Conservation (phyloP, 2,888 invertebrate species). For the Lordiphosa andalusiaca region DNA sequence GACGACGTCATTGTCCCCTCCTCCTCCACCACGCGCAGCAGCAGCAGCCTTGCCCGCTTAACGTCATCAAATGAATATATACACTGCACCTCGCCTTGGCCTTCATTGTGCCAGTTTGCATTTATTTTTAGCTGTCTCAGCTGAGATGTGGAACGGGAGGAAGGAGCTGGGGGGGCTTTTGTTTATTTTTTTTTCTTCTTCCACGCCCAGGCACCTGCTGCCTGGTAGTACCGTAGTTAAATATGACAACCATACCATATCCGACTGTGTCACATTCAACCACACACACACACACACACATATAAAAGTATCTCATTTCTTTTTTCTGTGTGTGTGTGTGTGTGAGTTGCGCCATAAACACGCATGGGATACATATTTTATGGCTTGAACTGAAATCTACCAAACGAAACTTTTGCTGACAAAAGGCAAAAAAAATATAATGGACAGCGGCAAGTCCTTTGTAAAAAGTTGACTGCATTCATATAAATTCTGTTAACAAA, state of each 20-base stretch:
- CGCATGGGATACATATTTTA: constrained; percentile 64
- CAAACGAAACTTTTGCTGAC: not conserved
- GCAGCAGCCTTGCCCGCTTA: constrained; percentile 36
- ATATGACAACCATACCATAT: constrained; percentile 32
- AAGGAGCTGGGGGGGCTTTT: not conserved
- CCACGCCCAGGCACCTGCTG: constrained; percentile 6
- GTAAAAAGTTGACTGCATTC: too few relatives aligned
- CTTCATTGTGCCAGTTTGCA: constrained; percentile 35
- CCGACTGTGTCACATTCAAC: constrained; percentile 24
- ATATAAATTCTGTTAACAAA: too few relatives aligned
- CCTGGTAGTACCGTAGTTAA: constrained; percentile 55
- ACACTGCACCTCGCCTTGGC: constrained; percentile 48
- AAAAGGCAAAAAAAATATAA: too few relatives aligned
- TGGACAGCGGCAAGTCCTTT: too few relatives aligned
- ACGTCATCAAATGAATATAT: constrained; percentile 54
- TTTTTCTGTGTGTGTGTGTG: constrained; percentile 17
- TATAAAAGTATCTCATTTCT: constrained; percentile 16
- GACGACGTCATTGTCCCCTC: constrained; percentile 32
- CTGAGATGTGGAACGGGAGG: not conserved
- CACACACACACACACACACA: constrained; percentile 16
- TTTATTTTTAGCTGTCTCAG: constrained; percentile 47
- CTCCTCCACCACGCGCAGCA: constrained; percentile 21
- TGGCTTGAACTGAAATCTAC: constrained; percentile 45
- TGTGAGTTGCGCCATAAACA: constrained; percentile 47
- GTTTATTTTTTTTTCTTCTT: not conserved